Percentiles rank a stretch among this genome's conserved stretches.
phyloP scores from a whole-genome alignment of 2,797 vertebrate genomes.

The Lerista edwardsae region DNA sequence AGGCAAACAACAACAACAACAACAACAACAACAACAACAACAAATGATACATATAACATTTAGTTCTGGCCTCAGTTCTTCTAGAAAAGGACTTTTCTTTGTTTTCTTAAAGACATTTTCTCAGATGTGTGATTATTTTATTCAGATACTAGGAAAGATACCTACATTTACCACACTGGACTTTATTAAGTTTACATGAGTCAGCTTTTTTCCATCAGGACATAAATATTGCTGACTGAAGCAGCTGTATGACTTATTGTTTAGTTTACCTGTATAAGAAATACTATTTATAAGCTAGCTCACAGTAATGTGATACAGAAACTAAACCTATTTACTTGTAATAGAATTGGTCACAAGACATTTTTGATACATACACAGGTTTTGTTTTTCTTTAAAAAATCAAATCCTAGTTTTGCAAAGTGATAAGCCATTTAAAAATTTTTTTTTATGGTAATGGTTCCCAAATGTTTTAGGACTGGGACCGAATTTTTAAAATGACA shows the following conservation, averaged over 20 bases:
- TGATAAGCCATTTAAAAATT: background rate
- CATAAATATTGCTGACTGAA: constrained; percentile 31
- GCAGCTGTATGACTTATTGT: constrained; percentile 46
- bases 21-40: too few relatives aligned
- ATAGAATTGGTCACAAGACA: constrained; percentile 43
- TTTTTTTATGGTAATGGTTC: too few relatives aligned
- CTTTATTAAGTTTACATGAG: constrained; percentile 33
- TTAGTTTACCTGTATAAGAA: constrained; percentile 59
- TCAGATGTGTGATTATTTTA: background rate
- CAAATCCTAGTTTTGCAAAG: background rate
- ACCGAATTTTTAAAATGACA: too few relatives aligned
- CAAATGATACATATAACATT: background rate
- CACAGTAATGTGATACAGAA: constrained; percentile 30
- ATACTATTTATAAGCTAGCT: constrained; percentile 20
- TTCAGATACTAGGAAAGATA: constrained; percentile 47
- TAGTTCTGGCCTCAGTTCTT: background rate
- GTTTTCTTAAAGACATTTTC: background rate
- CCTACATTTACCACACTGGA: constrained; percentile 6
- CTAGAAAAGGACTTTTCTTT: background rate
- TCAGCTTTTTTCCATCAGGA: constrained; percentile 30
- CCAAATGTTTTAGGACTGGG: too few relatives aligned
- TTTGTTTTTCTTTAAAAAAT: background rate
- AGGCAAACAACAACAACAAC: too few relatives aligned
- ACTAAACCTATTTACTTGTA: constrained; percentile 37
- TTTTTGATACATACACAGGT: background rate